Evolutionary conservation across 2,113 vertebrate genomes (phyloP), one percentile per base, ranked within the genome.

Genomic region (Hoplias malabaricus): DNA sequence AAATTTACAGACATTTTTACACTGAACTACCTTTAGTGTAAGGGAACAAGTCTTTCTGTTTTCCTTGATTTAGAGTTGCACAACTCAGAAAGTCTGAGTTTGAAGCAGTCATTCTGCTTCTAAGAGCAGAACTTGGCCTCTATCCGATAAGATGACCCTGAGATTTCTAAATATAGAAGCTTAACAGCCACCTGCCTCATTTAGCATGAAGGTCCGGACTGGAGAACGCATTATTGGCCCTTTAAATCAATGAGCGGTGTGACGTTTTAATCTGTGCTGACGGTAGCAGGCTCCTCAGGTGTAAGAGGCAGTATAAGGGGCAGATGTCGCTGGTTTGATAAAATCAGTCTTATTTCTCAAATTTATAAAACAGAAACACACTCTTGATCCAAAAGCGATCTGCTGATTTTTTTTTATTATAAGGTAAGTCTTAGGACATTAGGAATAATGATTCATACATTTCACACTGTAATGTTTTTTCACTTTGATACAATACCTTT

Each of bases 141-240:
- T 36, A 53, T 68, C 31, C 61, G 61, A 67, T 72, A 48, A 25
- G 21, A 42, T 68, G 4, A 23, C 42, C n/a, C n/a, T 50, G 25
- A 19, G 10, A 23, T 13, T 36, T 65, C 75, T 80, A 80, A 80
- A 87, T 81, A 81, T 75, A 84, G 67, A 84, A 63, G 25, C 34
- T 40, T 62, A 43, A 76, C 54, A 73, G 25, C 68, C 50, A 61
- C 34, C 16, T 57, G 46, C 34, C 71, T 21, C 5, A 48, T 61
- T 73, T 56, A 54, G 31, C 63, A 40, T 69, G 40, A 31, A 13
- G 40, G 38, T 56, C 36, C 48, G 65, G 63, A 29, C 19, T 5
- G 67, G 27, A 65, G 57, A 79, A 69, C 34, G 71, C 23, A 2
- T 48, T 79, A 73, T 62, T 84, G 27, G 40, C 48, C 81, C 54